Evolutionary conservation across 2,797 vertebrate species (phyloP), one percentile per base, ranked within the genome.

Genomic region (Enteromius fasciolatus): DNA sequence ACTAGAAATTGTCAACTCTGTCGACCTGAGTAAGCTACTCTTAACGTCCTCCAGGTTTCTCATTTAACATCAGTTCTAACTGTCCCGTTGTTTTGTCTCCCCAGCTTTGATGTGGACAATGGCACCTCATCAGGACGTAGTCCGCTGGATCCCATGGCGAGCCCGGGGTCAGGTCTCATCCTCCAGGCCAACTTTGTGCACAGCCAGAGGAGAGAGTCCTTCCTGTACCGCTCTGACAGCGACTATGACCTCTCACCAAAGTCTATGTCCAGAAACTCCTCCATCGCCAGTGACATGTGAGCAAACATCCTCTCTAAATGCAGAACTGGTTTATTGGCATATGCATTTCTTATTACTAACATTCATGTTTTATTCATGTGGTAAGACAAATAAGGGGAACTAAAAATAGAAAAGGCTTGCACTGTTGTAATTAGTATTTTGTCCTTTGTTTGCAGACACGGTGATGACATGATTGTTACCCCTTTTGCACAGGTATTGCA

Each of bases 391-490:
- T 12, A 57, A 57, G n/a, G n/a, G 1, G 25, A 61, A 61, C 12
- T 61, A 61, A 7, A 61, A 61, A 61, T 28, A 7, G 5, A 61
- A 17, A 44, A 83, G 17, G 9, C 20, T 20, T 75, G 18, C 33
- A 11, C 50, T 85, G 78, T 88, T 57, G 31, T 75, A 76, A 72
- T 87, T 46, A 64, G 25, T 79, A 86, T 81, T 91, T 67, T 90
- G 2, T 52, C 12, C 31, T 93, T 69, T 90, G 68, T 89, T 95
- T 96, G 86, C 94, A 99, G 98, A 94, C 98, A 99, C 68, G 98
- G 97, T 91, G 98, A 99, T 94, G 98, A 99, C 95, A 97, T 99
- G 96, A 99, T 99, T 94, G 98, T 99, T 96, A 99, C 98, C 54
- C 98, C 98, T 68, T 99, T 99, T 96, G 98, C 98, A 94, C 98